Evolutionary conservation across 2,113 vertebrate species (phyloP).

Genomic region (Sarotherodon lohbergeri): DNA sequence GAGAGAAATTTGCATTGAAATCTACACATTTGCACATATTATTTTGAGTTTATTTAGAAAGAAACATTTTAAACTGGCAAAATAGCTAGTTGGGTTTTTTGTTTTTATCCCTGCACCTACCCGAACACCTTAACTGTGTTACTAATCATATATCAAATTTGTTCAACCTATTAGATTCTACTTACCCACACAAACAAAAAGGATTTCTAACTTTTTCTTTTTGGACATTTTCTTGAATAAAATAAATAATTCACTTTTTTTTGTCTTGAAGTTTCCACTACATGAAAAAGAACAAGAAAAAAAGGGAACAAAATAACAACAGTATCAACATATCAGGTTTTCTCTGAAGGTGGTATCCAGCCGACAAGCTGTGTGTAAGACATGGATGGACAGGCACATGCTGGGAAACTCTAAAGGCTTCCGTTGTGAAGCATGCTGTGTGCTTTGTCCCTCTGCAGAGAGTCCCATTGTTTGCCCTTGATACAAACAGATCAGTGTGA

Average conservation of each 20-base stretch:
- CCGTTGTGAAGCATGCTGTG: conserved; percentile 25
- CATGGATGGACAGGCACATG: conserved; percentile 45
- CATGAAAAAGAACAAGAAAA: not conserved
- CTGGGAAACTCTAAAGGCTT: conserved; percentile 37
- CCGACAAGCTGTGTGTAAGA: conserved; percentile 39
- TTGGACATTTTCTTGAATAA: not conserved
- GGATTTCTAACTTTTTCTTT: not conserved
- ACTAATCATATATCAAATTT: not conserved
- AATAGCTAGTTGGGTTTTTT: not conserved
- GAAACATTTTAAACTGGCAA: not conserved
- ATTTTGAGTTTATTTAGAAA: not conserved
- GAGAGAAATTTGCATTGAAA: not conserved
- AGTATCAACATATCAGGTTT: not conserved
- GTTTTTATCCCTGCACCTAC: not conserved
- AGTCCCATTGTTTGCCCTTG: conserved; percentile 60
- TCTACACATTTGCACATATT: not conserved
- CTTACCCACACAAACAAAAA: not conserved
- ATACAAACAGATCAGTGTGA: conserved; percentile 41
- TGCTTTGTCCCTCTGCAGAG: conserved; percentile 42
- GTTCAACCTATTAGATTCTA: not conserved
- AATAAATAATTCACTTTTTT: not conserved
- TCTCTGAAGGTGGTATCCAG: conserved; percentile 23
- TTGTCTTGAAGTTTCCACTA: not conserved
- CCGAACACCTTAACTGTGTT: not conserved
- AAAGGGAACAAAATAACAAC: not conserved